phyloP scores from a whole-genome alignment of 2,797 vertebrate species.

The Luscinia megarhynchos region DNA sequence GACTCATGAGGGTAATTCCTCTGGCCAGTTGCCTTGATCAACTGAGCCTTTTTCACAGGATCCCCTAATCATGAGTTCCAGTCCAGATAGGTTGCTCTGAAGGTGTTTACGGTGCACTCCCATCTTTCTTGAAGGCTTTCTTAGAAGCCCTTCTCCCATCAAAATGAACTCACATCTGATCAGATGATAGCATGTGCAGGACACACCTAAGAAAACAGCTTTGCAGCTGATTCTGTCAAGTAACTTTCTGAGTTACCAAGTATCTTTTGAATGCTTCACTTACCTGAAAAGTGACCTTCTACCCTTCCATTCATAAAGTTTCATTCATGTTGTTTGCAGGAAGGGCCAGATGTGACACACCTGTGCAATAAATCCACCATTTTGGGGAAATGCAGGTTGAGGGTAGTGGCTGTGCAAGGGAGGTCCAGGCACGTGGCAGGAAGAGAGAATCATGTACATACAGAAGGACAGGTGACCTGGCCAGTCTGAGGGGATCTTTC shows the following conservation, averaged over 20 bases:
- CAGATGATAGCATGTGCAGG: neutral
- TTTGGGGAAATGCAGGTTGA: neutral
- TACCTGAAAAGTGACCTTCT: neutral
- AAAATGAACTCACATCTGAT: neutral
- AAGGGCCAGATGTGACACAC: neutral
- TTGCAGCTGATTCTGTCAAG: neutral
- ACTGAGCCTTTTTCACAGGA: neutral
- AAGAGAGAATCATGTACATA: no score
- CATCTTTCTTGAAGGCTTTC: neutral
- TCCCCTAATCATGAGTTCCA: neutral
- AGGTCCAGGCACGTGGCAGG: rapidly evolving
- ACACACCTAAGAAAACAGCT: neutral
- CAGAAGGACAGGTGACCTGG: neutral
- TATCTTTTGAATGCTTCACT: neutral
- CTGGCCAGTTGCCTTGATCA: neutral
- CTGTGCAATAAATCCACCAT: neutral
- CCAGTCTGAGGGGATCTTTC: neutral
- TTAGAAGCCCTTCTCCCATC: neutral
- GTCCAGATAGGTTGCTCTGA: neutral
- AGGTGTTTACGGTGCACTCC: neutral
- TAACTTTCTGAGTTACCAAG: neutral
- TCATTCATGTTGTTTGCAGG: neutral
- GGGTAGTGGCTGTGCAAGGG: neutral
- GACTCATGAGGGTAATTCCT: neutral
- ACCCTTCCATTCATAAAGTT: neutral